Conservation (phyloP, 2,113 vertebrate species). For the Gopherus flavomarginatus region DNA sequence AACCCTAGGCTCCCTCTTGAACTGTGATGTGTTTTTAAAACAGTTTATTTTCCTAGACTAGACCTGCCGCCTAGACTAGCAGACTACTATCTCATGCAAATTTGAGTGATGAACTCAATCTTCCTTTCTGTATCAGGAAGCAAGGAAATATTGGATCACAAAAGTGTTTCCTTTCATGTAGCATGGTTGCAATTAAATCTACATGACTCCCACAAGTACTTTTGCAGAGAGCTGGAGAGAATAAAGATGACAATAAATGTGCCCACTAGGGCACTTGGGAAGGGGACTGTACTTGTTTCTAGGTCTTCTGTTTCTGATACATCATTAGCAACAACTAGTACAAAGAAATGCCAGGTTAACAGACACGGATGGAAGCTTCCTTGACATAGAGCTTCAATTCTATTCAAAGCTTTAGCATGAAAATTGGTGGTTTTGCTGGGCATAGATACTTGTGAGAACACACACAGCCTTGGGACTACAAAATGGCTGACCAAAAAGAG, state of each 20-base stretch:
- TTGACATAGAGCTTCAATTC: neutral
- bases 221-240: neutral
- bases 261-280: fast-evolving
- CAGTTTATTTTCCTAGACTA: neutral
- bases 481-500: constrained; percentile 29
- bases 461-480: neutral
- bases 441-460: neutral
- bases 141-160: neutral
- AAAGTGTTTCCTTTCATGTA: neutral
- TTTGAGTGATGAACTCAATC: neutral
- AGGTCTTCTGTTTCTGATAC: neutral
- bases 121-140: neutral
- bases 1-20: neutral
- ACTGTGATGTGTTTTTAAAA: neutral
- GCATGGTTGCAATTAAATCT: neutral
- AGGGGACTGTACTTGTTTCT: fast-evolving
- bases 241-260: neutral
- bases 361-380: neutral
- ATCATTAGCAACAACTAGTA: neutral
- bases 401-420: neutral
- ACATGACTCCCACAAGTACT: neutral
- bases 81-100: neutral
- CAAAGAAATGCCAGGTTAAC: neutral
- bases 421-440: neutral
- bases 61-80: neutral